Evolutionary conservation across 2,113 vertebrate species (phyloP).

Genomic region (Morone chrysops): DNA sequence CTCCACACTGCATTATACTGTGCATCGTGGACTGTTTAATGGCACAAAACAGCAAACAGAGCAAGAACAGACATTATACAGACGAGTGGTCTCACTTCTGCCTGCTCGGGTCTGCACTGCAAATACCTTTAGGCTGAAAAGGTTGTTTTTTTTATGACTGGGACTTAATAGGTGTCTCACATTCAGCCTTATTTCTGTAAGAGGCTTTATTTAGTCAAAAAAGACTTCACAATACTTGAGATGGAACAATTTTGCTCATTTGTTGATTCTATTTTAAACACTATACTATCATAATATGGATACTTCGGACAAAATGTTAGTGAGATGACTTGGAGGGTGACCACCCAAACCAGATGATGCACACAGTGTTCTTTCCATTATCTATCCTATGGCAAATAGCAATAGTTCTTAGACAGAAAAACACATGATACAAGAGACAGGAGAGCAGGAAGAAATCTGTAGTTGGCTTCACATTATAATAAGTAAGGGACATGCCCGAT

Average conservation of each 20-base stretch:
- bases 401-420: neutral
- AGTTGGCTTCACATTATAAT: no score
- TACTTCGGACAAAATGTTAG: neutral
- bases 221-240: neutral
- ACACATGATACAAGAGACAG: no score
- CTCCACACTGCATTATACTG: neutral
- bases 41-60: slow-evolving; percentile 21
- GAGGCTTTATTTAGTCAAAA: neutral
- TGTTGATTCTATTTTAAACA: neutral
- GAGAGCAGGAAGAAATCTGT: no score
- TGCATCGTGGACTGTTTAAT: slow-evolving; percentile 11
- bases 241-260: neutral
- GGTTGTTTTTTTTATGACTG: neutral
- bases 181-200: neutral
- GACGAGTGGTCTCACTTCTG: slow-evolving; percentile 13
- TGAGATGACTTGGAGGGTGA: neutral
- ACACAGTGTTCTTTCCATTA: neutral
- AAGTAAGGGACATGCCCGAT: no score
- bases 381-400: neutral
- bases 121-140: neutral
- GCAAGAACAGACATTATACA: slow-evolving; percentile 9
- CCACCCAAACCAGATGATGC: neutral
- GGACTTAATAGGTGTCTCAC: neutral
- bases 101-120: slow-evolving; percentile 4
- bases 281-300: neutral